These are phyloP conservation scores for Aurelia sp. DNA, from an alignment of 30 jellyfish, hydroid and myxozoan species.

Conservation along the genomic window DNA sequence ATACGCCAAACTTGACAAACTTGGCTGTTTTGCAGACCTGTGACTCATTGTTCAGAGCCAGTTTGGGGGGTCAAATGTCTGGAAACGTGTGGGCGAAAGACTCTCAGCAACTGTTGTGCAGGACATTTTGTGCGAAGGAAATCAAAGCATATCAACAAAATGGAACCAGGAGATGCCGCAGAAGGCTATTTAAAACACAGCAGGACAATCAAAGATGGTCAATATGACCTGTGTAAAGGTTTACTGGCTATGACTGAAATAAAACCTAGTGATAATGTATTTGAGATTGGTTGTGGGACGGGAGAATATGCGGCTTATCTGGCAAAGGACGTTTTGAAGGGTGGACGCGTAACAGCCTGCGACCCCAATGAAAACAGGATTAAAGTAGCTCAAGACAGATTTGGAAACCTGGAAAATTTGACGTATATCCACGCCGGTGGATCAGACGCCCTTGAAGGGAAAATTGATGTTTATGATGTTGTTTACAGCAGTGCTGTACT, in stretches of 20 bases:
- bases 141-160: too few relatives aligned
- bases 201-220: not conserved
- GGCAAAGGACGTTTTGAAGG: not conserved
- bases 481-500: constrained; percentile 6
- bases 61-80: too few relatives aligned
- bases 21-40: too few relatives aligned
- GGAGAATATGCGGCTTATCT: constrained; percentile 14
- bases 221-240: too few relatives aligned
- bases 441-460: constrained; percentile 3
- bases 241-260: too few relatives aligned
- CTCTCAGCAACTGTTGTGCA: too few relatives aligned
- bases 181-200: constrained; percentile 14
- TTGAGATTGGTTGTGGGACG: constrained; percentile 34
- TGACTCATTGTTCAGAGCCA: too few relatives aligned
- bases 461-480: constrained; percentile 8
- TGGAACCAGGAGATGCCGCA: not conserved
- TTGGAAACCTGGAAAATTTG: not conserved
- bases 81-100: too few relatives aligned
- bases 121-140: too few relatives aligned
- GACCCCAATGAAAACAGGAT: constrained; percentile 29
- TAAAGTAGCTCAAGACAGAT: not conserved
- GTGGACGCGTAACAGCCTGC: constrained; percentile 14
- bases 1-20: too few relatives aligned
- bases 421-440: not conserved
- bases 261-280: not conserved